Conservation (phyloP, 2,888 invertebrate genomes). For the Hemicrepidius hirtus region DNA sequence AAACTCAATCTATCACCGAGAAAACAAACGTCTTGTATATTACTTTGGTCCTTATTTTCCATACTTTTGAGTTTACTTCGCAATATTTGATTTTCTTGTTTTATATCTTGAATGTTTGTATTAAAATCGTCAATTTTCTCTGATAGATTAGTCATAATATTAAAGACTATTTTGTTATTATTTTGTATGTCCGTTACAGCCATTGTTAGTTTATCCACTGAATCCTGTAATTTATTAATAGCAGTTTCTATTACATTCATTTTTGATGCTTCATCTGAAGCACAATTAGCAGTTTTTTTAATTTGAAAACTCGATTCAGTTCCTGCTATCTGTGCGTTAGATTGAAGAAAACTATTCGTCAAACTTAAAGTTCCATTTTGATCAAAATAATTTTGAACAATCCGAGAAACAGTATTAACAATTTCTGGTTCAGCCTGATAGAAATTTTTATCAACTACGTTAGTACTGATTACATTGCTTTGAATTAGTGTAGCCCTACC, state of each 20-base stretch:
- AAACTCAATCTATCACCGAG: neutral
- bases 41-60: neutral
- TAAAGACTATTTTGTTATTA: neutral
- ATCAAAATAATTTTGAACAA: slow-evolving; percentile 3
- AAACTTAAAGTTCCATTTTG: neutral
- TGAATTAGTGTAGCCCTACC: neutral
- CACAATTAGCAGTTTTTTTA: neutral
- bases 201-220: neutral
- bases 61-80: neutral
- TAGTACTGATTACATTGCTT: neutral
- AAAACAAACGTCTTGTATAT: neutral
- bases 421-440: neutral
- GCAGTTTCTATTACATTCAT: neutral
- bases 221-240: slow-evolving; percentile 5
- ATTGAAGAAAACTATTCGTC: neutral
- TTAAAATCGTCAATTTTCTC: slow-evolving; percentile 17
- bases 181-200: neutral
- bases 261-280: neutral
- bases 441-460: neutral
- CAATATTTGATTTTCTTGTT: slow-evolving; percentile 3
- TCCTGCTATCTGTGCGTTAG: neutral
- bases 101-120: neutral
- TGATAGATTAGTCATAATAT: neutral
- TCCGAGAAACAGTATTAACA: neutral
- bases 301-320: neutral